Base-by-base conservation (phyloP, 2,888 invertebrate genomes). In the Hirtodrosophila duncani region DNA sequence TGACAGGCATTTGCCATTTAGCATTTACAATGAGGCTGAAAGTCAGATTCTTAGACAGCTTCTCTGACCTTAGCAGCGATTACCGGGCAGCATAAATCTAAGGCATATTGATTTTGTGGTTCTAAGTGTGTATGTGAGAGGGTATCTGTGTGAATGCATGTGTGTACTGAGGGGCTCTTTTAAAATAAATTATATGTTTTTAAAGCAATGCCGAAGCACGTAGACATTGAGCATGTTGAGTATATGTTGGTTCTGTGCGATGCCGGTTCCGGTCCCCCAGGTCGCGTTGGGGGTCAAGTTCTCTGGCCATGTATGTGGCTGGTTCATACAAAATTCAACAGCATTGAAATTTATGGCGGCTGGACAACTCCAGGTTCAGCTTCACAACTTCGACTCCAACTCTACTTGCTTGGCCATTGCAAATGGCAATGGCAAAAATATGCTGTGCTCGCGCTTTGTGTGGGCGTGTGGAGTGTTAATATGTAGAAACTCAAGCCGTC, bases 301-400 rank as follows among this genome's bases (percentile, higher is more conserved):
- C 10, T 36, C 17, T 30, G 14, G 29, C 11, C 13, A 21, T 18
- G 30, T 14, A 42, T n/a, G 29, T 24, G 49, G 42, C 8, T 67
- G 67, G 57, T 29, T 74, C 70, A 81, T 75, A 67, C 67, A 75
- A 75, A 67, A 75, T 75, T 75, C 70, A 75, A 56, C 48, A 81
- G 75, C 69, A 81, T 67, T 81, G 74, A 78, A 75, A 75, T 75
- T 75, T 75, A 75, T 75, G 81, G 81, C 81, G 79, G 65, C 81
- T 78, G 75, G 75, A 75, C 75, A 78, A 49, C 58, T 33, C 50
- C 27, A n/a, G n/a, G n/a, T n/a, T n/a, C n/a, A 20, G 20, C 20
- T 20, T 7, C 20, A 7, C 3, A 20, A 20, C 20, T 20, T n/a
- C 4, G 20, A 20, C 20, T 20, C 4, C 20, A 20, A 20, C 3